Percentiles rank a stretch among this genome's conserved stretches.
Conservation (phyloP, 2,797 vertebrate species). For the Uromys caudimaculatus region DNA sequence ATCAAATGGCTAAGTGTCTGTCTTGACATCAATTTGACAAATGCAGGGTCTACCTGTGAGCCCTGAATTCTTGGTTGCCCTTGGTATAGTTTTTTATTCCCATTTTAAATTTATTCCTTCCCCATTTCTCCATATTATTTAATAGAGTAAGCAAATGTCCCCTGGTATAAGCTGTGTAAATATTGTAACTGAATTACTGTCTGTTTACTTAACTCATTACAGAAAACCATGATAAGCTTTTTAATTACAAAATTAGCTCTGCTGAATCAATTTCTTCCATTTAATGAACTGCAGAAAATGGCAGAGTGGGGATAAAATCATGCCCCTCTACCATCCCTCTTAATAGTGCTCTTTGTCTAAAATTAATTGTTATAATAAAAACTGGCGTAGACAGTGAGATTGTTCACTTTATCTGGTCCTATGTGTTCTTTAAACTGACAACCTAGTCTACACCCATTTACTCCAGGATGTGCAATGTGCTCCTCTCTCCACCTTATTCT, state of each 20-base stretch:
- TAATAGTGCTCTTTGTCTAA: slow-evolving; percentile 31
- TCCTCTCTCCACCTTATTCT: background rate
- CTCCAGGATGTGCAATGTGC: background rate
- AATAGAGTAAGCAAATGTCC: slow-evolving; percentile 85
- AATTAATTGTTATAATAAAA: slow-evolving; percentile 57
- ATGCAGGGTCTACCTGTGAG: background rate
- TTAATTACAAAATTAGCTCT: slow-evolving; percentile 91
- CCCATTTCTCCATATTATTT: slow-evolving; percentile 84
- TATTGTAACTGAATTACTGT: slow-evolving; percentile 90
- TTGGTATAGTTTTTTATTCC: slow-evolving; percentile 67
- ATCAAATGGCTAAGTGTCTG: slow-evolving; percentile 41
- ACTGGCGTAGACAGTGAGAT: background rate
- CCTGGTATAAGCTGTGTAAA: slow-evolving; percentile 85
- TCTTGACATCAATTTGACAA: slow-evolving; percentile 33
- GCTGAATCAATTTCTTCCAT: slow-evolving; percentile 89
- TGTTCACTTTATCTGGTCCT: background rate
- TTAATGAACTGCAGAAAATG: slow-evolving; percentile 89
- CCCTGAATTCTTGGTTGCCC: slow-evolving; percentile 70
- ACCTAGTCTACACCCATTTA: background rate
- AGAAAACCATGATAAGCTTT: slow-evolving; percentile 90
- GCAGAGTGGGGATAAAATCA: slow-evolving; percentile 79
- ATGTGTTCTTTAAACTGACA: background rate
- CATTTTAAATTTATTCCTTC: slow-evolving; percentile 74
- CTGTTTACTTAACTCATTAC: slow-evolving; percentile 90
- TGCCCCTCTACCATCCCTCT: slow-evolving; percentile 30